These are phyloP conservation scores for Chrysodeixis includens DNA, from an alignment of 2,888 invertebrate species.

Conservation along the genomic window DNA sequence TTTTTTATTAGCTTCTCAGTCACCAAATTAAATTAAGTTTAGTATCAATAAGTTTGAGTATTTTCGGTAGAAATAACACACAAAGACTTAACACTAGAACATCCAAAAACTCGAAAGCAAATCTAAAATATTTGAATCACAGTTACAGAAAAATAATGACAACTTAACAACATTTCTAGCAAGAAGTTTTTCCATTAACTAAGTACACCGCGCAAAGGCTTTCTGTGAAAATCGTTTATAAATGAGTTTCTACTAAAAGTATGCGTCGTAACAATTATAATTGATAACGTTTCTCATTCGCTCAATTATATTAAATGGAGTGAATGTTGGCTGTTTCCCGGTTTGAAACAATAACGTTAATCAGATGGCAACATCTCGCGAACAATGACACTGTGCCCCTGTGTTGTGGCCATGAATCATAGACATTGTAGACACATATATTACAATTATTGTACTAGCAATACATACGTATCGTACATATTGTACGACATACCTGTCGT, in stretches of 20 bases:
- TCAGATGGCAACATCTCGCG: slow-evolving; percentile 82
- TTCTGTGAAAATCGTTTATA: slow-evolving; percentile 60
- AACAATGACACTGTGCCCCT: slow-evolving; percentile 83
- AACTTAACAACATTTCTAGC: slow-evolving; percentile 16
- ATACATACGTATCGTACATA: too few species aligned
- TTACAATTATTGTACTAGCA: background rate
- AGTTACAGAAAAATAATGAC: background rate
- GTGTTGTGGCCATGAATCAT: slow-evolving; percentile 67
- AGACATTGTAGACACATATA: background rate
- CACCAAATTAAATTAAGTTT: too few species aligned
- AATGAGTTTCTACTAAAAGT: slow-evolving; percentile 67
- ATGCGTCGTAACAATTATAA: slow-evolving; percentile 78
- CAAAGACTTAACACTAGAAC: too few species aligned
- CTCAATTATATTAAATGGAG: slow-evolving; percentile 87
- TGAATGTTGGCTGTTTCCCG: slow-evolving; percentile 85
- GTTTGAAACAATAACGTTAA: slow-evolving; percentile 86
- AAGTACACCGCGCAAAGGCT: slow-evolving; percentile 27
- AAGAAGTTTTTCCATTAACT: slow-evolving; percentile 19
- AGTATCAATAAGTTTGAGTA: too few species aligned
- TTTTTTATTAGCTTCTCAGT: too few species aligned
- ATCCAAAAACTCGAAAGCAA: background rate
- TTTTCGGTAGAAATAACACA: too few species aligned
- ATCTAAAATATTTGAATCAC: background rate
- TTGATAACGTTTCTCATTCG: slow-evolving; percentile 86
- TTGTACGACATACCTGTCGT: too few species aligned